Base-by-base conservation (phyloP, 1,140 invertebrate genomes). In the Trypoxylus dichotomus region DNA sequence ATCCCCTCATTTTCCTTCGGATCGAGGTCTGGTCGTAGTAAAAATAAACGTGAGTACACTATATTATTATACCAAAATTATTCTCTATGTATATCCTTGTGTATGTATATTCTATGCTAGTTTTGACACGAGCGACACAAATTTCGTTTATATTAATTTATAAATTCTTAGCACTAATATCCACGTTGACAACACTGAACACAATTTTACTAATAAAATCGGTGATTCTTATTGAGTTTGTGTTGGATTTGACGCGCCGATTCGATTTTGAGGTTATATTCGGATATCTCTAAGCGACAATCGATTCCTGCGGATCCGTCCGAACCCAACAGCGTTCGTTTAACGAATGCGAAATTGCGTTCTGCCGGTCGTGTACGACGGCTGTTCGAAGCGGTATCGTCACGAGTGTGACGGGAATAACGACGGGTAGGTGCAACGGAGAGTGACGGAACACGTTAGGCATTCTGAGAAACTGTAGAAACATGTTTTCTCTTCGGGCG, bases 401-500 rank as follows among this genome's bases (percentile, higher is more conserved):
- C 21, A 15, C 60, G 60, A 68, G 60, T 24, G 60, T 10, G 24
- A 68, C 60, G 60, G 60, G 11, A 24, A 68, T 68, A 68, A 13
- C 21, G 24, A 27, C 21, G 11, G 15, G 21, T 25, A 25, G 60
- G 24, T 29, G 60, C 60, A 68, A 24, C 21, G 24, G 60, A 68
- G 60, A 68, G 60, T 68, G 60, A 68, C 60, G 60, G 60, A 68
- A 68, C 21, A 68, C 60, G 60, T 68, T 68, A 25, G 60, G 60
- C 24, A 68, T 68, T 68, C 60, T 68, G 60, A 68, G 60, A 68
- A 68, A 68, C 60, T 25, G 60, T 68, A 68, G 60, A 68, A 63
- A 68, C 60, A 29, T 68, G 60, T 68, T 68, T 68, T 68, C 60
- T 68, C 60, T 68, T 68, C 60, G 8, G 27, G 60, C 60, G 21